A percentile compares a stretch with the other conserved stretches of the same genome.
Conservation (phyloP, 2,113 vertebrate species). For the Zonotrichia leucophrys region DNA sequence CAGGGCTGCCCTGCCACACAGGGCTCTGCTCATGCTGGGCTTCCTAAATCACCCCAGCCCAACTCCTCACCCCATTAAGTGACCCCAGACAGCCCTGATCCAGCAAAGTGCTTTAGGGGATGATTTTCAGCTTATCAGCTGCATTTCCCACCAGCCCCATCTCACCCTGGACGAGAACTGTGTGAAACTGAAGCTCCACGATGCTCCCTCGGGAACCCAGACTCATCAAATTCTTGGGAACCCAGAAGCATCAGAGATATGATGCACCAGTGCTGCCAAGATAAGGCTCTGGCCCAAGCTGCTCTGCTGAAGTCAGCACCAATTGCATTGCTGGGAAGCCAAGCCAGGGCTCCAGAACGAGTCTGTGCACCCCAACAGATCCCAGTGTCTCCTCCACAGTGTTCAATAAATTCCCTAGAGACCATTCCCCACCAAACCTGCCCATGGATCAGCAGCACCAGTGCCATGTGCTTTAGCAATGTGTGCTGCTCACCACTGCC, state of each 20-base stretch:
- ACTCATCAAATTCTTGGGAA: background rate
- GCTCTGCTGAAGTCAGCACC: constrained; percentile 38
- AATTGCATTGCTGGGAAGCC: background rate
- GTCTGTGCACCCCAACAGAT: background rate
- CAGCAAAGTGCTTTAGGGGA: background rate
- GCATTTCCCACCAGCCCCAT: background rate
- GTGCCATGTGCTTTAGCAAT: accelerated
- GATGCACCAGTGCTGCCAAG: background rate
- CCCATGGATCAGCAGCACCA: background rate
- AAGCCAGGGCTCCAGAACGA: background rate
- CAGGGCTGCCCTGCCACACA: accelerated
- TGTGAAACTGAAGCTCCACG: background rate
- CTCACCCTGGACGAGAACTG: background rate
- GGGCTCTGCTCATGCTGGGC: background rate
- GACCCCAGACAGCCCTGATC: accelerated
- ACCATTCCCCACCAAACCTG: background rate
- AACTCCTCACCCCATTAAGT: background rate
- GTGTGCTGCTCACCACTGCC: accelerated
- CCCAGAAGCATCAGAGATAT: background rate
- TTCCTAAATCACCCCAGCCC: background rate
- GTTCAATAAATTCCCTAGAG: background rate
- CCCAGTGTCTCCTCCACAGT: background rate
- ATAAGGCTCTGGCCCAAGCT: background rate
- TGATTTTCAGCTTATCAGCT: background rate
- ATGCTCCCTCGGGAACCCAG: background rate